Conservation (phyloP, 2,113 vertebrate species). For the Psittacula cyanocephala region DNA sequence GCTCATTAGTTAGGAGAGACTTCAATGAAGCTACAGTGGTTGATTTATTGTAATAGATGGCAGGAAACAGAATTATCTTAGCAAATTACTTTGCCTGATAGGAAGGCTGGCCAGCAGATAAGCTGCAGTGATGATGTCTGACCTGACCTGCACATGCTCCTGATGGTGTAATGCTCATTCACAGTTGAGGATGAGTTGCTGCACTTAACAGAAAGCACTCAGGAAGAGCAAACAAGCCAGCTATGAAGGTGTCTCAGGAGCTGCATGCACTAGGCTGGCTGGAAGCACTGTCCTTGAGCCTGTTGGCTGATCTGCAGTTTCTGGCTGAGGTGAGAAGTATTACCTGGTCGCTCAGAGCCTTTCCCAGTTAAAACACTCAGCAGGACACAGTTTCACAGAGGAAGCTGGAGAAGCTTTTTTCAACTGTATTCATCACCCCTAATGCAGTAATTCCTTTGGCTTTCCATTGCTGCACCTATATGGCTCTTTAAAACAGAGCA, state of each 20-base stretch:
- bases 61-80: conserved; percentile 52
- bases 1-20: conserved; percentile 4
- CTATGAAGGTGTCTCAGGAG: not conserved
- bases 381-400: not conserved
- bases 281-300: not conserved
- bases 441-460: not conserved
- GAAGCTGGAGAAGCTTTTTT: not conserved
- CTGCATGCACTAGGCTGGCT: fast-evolving
- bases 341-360: not conserved
- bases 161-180: not conserved
- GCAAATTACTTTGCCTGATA: conserved; percentile 47
- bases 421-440: not conserved
- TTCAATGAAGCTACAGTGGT: not conserved
- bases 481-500: not conserved
- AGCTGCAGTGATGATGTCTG: not conserved
- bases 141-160: not conserved
- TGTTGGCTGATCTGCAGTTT: not conserved
- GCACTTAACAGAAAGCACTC: not conserved
- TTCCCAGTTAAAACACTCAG: not conserved
- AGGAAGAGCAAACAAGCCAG: not conserved
- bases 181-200: not conserved
- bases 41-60: conserved; percentile 51
- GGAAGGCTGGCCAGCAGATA: conserved; percentile 34
- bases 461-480: not conserved
- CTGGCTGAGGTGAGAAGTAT: not conserved